Base-by-base conservation (phyloP, 2,888 invertebrate species). In the Graphium colonna region DNA sequence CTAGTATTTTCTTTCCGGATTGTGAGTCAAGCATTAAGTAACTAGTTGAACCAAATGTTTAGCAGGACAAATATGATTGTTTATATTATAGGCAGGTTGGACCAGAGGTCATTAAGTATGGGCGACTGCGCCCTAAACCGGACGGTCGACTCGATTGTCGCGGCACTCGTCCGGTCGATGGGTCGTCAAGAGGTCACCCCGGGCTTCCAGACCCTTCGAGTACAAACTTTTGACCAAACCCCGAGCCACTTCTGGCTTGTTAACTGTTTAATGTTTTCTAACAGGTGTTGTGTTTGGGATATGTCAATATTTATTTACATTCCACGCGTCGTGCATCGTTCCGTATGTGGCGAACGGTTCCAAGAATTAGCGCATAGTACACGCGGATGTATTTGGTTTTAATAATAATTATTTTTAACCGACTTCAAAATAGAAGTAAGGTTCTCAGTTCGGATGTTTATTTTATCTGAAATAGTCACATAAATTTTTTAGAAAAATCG, bases 181-280 rank as follows among this genome's bases (percentile, higher is more conserved):
- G 69, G 68, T 68, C 69, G 70, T 59, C 60, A 59, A 65, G 67
- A 64, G 69, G 68, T 69, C 66, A 67, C 61, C 62, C 60, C 9
- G 21, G 21, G 21, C 62, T 45, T n/a, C 59, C 57, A 58, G 51
- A 46, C 59, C 21, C 21, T 21, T 21, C 5, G 21, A 31, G 9
- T 31, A 31, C 31, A 31, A 31, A 31, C 52, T 62, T 63, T 63
- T 58, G 63, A 59, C 60, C 54, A 55, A 60, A 58, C 51, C 15
- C n/a, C 18, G 44, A 31, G 44, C 39, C 43, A 40, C 44, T 28
- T 15, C 33, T 7, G 21, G 56, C 57, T 58, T 62, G 61, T 66
- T 68, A 69, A 71, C 70, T 62, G 68, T 66, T 65, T 59, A 63
- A 64, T 55, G 56, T 61, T 62, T 64, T 1, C 60, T 57, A 62